A percentile compares a stretch with the other conserved stretches of the same genome.
Conservation (phyloP, 1,140 invertebrate species). For the Sycophila sp. region DNA sequence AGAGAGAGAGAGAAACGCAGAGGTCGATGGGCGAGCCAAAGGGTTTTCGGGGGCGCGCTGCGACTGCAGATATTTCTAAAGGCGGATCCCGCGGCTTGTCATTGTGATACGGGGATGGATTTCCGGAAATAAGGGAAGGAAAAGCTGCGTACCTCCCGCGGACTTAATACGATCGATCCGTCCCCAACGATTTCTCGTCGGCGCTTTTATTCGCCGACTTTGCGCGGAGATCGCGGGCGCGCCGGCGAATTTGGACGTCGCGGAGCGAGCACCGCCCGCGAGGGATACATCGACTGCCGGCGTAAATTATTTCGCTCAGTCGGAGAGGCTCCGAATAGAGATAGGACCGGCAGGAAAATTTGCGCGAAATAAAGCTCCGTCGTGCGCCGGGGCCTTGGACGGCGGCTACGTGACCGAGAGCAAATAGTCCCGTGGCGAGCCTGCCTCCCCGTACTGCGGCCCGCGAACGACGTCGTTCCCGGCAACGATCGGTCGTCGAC, state of each 20-base stretch:
- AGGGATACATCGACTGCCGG: too few relatives aligned
- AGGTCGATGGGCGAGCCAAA: not conserved
- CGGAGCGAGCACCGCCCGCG: not conserved
- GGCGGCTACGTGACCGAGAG: constrained; percentile 1
- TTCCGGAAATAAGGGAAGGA: constrained; percentile 4
- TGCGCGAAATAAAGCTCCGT: constrained; percentile 6
- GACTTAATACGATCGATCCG: constrained; percentile 7
- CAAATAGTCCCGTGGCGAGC: constrained; percentile 5
- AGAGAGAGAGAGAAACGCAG: not conserved
- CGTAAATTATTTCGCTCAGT: too few relatives aligned
- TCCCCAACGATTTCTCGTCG: constrained; percentile 10
- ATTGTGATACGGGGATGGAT: constrained; percentile 22
- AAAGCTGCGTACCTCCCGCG: not conserved
- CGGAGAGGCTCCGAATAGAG: too few relatives aligned
- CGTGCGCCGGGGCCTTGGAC: not conserved
- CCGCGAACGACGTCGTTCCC: constrained; percentile 18
- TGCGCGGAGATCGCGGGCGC: not conserved
- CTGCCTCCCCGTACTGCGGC: not conserved
- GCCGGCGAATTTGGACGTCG: not conserved
- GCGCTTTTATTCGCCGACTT: not conserved
- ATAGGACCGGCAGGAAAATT: not conserved
- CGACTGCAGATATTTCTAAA: constrained; percentile 30
- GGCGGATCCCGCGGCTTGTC: constrained; percentile 22
- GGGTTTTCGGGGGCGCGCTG: not conserved
- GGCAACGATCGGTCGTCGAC: not conserved